Evolutionary conservation across 1,140 invertebrate genomes (phyloP).

Genomic region (Drosophila sechellia): DNA sequence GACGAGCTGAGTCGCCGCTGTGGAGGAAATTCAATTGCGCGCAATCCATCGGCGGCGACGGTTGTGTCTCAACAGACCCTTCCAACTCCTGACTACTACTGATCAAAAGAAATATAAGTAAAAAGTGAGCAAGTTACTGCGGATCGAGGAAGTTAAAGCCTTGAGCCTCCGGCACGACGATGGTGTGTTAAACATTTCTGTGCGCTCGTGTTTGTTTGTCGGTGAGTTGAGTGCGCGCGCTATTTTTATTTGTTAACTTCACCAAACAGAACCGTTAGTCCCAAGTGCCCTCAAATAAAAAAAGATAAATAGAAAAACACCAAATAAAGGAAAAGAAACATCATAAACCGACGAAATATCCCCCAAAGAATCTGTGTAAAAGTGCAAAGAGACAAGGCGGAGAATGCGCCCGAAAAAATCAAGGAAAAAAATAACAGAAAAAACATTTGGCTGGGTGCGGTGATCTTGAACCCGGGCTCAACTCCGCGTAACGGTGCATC

Average conservation of each 20-base stretch:
- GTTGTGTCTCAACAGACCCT: conserved; percentile 42
- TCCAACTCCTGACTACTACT: neutral
- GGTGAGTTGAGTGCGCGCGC: conserved; percentile 51
- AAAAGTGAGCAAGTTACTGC: conserved; percentile 16
- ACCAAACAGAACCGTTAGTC: conserved; percentile 52
- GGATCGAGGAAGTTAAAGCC: conserved; percentile 30
- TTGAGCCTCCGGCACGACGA: conserved; percentile 20
- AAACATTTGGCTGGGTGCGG: conserved; percentile 71
- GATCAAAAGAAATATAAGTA: neutral
- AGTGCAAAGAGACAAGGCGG: conserved; percentile 67
- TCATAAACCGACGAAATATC: conserved; percentile 37
- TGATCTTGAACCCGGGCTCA: conserved; percentile 76
- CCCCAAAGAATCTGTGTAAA: conserved; percentile 57
- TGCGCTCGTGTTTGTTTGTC: conserved; percentile 35
- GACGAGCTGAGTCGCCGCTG: conserved; percentile 58
- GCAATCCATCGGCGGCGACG: conserved; percentile 68
- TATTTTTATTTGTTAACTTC: conserved; percentile 65
- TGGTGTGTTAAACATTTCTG: conserved; percentile 45
- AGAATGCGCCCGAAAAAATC: conserved; percentile 51
- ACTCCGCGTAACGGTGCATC: conserved; percentile 66
- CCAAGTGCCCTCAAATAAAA: conserved; percentile 22
- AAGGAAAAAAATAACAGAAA: conserved; percentile 29
- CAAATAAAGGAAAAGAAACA: conserved; percentile 20
- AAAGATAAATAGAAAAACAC: neutral
- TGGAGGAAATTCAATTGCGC: conserved; percentile 71